These are phyloP conservation scores for Nannospalax galili DNA, from an alignment of 2,113 vertebrate genomes.

Conservation along the genomic window DNA sequence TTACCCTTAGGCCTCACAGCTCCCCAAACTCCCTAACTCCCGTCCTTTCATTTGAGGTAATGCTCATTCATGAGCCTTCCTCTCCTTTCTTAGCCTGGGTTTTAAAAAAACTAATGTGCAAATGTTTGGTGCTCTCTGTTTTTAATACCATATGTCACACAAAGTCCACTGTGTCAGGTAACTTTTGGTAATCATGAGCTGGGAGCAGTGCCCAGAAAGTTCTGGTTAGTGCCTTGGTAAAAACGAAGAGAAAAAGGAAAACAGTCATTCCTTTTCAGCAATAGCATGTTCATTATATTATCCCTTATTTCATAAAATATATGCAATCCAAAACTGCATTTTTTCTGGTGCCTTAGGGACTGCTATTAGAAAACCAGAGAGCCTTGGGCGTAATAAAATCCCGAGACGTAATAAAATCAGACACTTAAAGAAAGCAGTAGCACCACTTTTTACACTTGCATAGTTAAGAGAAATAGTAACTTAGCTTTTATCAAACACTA, in stretches of 20 bases:
- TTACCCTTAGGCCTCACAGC: neutral
- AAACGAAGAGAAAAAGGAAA: neutral
- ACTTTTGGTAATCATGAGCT: neutral
- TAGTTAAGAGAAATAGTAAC: conserved; percentile 67
- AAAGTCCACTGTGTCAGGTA: neutral
- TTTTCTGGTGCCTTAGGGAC: conserved; percentile 36
- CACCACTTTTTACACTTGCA: conserved; percentile 30
- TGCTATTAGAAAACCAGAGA: conserved; percentile 63
- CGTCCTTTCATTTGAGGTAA: neutral
- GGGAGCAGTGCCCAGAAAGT: neutral
- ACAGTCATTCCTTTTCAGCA: neutral
- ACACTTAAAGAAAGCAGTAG: conserved; percentile 60
- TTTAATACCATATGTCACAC: neutral
- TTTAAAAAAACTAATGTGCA: too few relatives aligned
- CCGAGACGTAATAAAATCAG: conserved; percentile 61
- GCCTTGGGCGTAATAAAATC: conserved; percentile 56
- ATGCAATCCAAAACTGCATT: conserved; percentile 39
- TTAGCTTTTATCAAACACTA: conserved; percentile 67
- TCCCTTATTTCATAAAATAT: conserved; percentile 65
- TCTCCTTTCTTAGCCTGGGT: neutral
- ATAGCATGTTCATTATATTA: conserved; percentile 17
- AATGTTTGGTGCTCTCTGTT: neutral
- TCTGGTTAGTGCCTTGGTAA: neutral
- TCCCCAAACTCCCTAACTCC: neutral
- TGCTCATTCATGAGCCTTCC: neutral